Evolutionary conservation across 2,888 invertebrate genomes (phyloP).

Genomic region (Plebejus argus): DNA sequence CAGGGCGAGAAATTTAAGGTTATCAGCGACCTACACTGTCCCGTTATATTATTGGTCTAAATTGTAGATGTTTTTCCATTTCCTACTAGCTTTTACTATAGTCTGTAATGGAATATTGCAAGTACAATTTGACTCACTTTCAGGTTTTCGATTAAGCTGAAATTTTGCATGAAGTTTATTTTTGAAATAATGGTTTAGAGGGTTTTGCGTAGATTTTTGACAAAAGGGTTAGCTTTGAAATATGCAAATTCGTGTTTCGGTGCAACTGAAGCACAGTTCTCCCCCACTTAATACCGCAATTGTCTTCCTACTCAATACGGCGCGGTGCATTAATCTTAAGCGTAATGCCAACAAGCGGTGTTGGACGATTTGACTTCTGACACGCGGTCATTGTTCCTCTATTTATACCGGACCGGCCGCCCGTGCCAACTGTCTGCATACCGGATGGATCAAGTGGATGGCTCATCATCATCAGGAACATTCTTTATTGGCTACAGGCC

Average conservation of each 20-base stretch:
- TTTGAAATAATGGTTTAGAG: too few relatives aligned
- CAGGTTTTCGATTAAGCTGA: too few relatives aligned
- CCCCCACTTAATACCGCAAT: neutral
- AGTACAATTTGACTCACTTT: too few relatives aligned
- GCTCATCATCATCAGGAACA: neutral
- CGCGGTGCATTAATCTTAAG: neutral
- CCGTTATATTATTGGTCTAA: too few relatives aligned
- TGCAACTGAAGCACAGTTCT: neutral
- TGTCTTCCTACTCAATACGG: neutral
- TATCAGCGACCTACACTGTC: too few relatives aligned
- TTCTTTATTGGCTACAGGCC: neutral
- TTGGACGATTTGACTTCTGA: neutral
- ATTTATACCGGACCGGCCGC: neutral
- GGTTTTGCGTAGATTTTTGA: too few relatives aligned
- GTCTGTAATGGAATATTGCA: too few relatives aligned
- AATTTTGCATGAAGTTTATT: too few relatives aligned
- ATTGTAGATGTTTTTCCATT: too few relatives aligned
- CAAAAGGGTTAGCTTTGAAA: too few relatives aligned
- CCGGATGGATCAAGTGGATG: neutral
- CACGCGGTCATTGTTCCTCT: slow-evolving; percentile 15
- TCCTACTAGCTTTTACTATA: too few relatives aligned
- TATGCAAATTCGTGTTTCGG: neutral
- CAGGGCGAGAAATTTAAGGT: too few relatives aligned
- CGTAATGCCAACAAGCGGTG: neutral
- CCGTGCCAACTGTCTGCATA: slow-evolving; percentile 27